Evolutionary conservation across 2,888 invertebrate species (phyloP), one percentile per base, ranked within the genome.

Genomic region (Achlya flavicornis): DNA sequence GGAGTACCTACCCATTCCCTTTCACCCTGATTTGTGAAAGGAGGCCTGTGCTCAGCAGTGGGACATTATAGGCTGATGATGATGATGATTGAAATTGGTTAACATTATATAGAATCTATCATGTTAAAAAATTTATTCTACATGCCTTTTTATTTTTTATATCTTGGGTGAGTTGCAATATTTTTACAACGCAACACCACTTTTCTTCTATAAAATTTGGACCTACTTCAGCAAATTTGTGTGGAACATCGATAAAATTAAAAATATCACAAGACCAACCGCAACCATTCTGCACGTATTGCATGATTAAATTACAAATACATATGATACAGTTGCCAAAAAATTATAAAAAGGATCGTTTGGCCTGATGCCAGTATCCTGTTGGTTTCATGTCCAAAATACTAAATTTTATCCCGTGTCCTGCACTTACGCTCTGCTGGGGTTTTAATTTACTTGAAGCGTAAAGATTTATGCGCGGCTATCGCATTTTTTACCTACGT

Each of bases 371-470:
- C 78, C 81, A 79, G 59, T 61, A 61, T 64, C 63, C 75, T 75
- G 75, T 78, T 72, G 71, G 69, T 74, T 53, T 68, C 67, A 63
- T 75, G 69, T 70, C 71, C 73, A 69, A 72, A 70, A 74, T 68
- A 70, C 80, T 64, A 76, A 80, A 79, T 78, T 75, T 80, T 76
- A 75, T 72, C 63, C 26, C 63, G 59, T 16, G 66, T 64, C 64
- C 65, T 73, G 72, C 72, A 57, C 72, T 63, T 68, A 53, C 73
- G 78, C 74, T 74, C 68, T 41, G 41, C 41, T 41, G 41, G 70
- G 64, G 61, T 77, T 80, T 80, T 79, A 79, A 80, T 77, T 80
- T 73, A 76, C 67, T 77, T 74, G 65, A 68, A 57, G 70, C 71
- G 69, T 60, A 64, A 68, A 76, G 77, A 80, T 79, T 79, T 80